Base-by-base conservation (phyloP, 2,888 invertebrate species). In the Quadriops clusia region DNA sequence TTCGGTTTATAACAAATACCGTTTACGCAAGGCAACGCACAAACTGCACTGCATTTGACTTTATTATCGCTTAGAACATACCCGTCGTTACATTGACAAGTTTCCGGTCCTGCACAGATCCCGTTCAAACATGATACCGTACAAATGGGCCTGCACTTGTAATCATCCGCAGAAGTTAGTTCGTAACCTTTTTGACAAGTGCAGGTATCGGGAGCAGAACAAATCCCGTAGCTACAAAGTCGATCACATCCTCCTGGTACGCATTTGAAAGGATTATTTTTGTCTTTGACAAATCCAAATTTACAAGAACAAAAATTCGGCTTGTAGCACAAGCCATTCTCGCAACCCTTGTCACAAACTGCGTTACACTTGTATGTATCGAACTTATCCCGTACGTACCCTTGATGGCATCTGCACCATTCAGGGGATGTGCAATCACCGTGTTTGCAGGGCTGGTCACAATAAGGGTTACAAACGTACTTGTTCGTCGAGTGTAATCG, bases 401-500 rank as follows among this genome's bases (percentile, higher is more conserved):
- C 40, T 4, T 27, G 5, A 17, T 35, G 16, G 28, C 44, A 43
- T 8, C 21, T 21, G 28, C 44, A 44, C 3, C 21, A 30, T 10
- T 43, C 45, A 2, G 55, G 55, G 2, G 45, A 46, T 3, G 39
- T 33, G 30, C 57, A 57, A 5, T 45, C 45, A 0, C 63, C 63
- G 33, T 67, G 56, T 2, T 40, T 40, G 39, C 68, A 68, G 8
- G 47, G 43, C 1, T 46, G 11, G 3, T 34, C 28, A 32, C 46
- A 47, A 12, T 62, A 17, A n/a, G 40, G 36, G 12, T 25, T 18
- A 22, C 42, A 41, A 8, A 10, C 6, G 10, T 25, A n/a, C n/a
- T 18, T 18, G 18, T 18, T n/a, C 10, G 13, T n/a, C 6, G 10
- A 7, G 10, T 25, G 8, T 8, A 12, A 12, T 5, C 16, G 9